Evolutionary conservation across 2,113 vertebrate species (phyloP).

Genomic region (Raja brachyura): DNA sequence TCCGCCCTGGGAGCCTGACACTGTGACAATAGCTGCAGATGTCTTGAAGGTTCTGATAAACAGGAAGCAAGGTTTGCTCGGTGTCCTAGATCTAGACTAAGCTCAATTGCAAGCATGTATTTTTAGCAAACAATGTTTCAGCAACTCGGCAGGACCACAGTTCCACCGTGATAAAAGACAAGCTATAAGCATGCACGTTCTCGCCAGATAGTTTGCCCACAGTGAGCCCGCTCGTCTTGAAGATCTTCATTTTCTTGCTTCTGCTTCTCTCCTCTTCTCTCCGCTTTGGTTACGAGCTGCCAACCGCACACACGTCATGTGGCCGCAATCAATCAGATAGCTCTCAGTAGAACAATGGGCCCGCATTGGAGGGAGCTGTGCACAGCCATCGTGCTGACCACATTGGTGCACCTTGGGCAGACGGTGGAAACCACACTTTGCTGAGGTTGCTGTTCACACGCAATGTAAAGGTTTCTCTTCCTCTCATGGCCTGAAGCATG

Average conservation of each 20-base stretch:
- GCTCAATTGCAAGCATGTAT: not conserved
- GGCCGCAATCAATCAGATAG: constrained; percentile 43
- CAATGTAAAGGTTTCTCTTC: constrained; percentile 3
- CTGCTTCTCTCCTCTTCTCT: not conserved
- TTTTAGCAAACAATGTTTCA: constrained; percentile 12
- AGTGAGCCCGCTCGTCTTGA: not conserved
- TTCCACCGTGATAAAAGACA: not conserved
- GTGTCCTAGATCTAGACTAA: constrained; percentile 26
- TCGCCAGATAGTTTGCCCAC: not conserved
- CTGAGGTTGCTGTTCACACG: constrained; percentile 32
- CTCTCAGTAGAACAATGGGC: constrained; percentile 23
- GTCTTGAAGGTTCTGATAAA: not conserved
- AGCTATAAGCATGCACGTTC: not conserved
- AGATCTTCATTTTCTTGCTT: constrained; percentile 6
- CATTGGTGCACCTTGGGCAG: not conserved
- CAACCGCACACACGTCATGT: constrained; percentile 41
- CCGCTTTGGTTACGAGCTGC: constrained; percentile 16
- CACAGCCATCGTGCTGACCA: not conserved
- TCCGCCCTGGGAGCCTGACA: not conserved
- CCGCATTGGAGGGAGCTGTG: not conserved
- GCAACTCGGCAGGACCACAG: not conserved
- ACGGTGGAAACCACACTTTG: not conserved
- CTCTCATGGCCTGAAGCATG: not conserved
- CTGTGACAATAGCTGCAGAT: constrained; percentile 4
- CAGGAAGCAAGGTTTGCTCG: not conserved